phyloP scores from a whole-genome alignment of 2,888 invertebrate species.

The Coecobrya sp. region DNA sequence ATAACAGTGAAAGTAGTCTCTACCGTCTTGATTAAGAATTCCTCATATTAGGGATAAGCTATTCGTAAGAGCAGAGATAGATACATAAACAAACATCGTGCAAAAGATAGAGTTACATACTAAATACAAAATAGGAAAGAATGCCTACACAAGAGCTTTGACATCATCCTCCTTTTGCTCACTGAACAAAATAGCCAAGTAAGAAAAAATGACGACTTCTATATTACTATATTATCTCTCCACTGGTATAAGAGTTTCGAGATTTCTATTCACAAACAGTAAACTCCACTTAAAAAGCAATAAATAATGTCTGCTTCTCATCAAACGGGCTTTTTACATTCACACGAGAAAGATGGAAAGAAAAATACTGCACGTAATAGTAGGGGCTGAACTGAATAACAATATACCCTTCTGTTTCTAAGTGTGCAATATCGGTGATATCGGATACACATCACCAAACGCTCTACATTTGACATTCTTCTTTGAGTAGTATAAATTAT shows the following conservation, averaged over 20 bases:
- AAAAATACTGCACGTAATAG: not conserved
- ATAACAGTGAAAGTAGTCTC: constrained; percentile 74
- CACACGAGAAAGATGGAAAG: not conserved
- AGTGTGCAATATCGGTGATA: too few species aligned
- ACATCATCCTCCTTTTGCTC: constrained; percentile 1
- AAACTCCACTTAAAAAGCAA: constrained; percentile 46
- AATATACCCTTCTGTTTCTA: not conserved
- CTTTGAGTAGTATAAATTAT: too few species aligned
- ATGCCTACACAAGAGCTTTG: not conserved
- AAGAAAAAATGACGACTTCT: constrained; percentile 43
- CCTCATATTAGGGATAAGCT: constrained; percentile 41
- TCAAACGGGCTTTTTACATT: constrained; percentile 15
- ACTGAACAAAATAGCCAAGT: not conserved
- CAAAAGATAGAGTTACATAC: not conserved
- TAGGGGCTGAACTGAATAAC: not conserved
- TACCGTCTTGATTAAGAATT: constrained; percentile 71
- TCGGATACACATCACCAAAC: too few species aligned
- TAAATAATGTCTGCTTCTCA: constrained; percentile 53
- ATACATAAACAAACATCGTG: constrained; percentile 48
- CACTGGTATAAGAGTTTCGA: too few species aligned
- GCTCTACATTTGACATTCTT: too few species aligned
- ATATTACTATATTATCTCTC: constrained; percentile 34
- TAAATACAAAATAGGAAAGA: constrained; percentile 11
- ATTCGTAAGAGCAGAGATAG: not conserved
- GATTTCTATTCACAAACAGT: constrained; percentile 5